These are phyloP conservation scores for Eulemur macaco DNA, from an alignment of 2,113 vertebrate genomes.

Conservation along the genomic window DNA sequence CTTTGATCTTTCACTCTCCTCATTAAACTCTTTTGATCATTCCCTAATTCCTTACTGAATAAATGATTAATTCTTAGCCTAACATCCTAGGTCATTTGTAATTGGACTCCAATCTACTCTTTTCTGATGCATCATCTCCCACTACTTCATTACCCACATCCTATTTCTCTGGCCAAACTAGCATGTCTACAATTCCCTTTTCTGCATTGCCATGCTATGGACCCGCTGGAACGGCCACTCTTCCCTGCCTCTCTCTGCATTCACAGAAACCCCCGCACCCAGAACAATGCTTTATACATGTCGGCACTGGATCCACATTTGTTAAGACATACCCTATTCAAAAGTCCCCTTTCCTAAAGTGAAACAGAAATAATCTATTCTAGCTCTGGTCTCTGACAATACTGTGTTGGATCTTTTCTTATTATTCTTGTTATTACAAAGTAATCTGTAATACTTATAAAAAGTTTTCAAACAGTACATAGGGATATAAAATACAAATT, in stretches of 20 bases:
- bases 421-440: neutral
- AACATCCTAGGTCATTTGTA: neutral
- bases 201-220: neutral
- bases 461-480: neutral
- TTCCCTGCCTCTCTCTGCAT: neutral
- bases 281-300: neutral
- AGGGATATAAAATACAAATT: constrained; percentile 1
- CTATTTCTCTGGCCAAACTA: neutral
- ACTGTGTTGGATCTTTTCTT: neutral
- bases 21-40: constrained; percentile 11
- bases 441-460: neutral
- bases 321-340: neutral
- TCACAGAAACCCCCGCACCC: neutral
- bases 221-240: neutral
- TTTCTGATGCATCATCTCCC: neutral
- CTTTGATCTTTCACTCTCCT: neutral
- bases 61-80: neutral
- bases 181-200: neutral
- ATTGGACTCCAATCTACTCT: neutral
- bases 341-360: neutral
- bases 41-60: constrained; percentile 11
- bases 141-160: neutral
- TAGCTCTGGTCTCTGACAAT: neutral
- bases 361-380: neutral
- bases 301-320: neutral